Conservation (phyloP, 2,797 vertebrate genomes). For the Steatocranus sp. region DNA sequence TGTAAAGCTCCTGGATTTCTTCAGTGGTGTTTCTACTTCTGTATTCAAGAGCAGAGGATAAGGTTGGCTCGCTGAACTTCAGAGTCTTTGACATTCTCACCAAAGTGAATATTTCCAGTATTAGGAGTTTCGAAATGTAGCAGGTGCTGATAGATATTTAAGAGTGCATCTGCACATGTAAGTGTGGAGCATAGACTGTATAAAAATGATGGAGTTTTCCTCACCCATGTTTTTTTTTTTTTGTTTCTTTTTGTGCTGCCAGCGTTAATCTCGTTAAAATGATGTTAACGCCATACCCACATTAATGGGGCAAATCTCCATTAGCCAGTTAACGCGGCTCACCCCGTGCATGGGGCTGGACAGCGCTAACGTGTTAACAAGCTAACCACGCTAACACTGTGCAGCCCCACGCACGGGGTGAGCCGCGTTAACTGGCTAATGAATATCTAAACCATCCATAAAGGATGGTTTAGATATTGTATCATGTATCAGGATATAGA, state of each 20-base stretch:
- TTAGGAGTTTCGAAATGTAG: background rate
- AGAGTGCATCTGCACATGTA: background rate
- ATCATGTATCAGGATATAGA: background rate
- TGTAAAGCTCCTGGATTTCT: background rate
- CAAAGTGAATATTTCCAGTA: background rate
- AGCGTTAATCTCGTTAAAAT: accelerated
- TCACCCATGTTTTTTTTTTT: background rate
- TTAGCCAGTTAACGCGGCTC: too few relatives aligned
- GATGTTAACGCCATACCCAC: too few relatives aligned
- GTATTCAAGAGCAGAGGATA: background rate
- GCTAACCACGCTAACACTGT: too few relatives aligned
- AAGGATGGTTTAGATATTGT: background rate
- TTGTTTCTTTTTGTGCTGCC: too few relatives aligned
- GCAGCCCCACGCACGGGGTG: too few relatives aligned
- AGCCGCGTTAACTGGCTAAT: too few relatives aligned
- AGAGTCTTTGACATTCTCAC: background rate
- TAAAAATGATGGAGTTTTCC: background rate
- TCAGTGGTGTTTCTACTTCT: background rate
- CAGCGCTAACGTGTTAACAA: accelerated
- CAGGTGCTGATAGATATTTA: background rate
- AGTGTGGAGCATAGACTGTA: background rate
- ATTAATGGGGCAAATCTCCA: too few relatives aligned
- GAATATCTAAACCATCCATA: background rate
- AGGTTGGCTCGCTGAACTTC: background rate
- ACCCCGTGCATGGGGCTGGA: too few relatives aligned